Conservation (phyloP, 92 coral and sea anemone genomes). For the Umimayanthus chanpuru region DNA sequence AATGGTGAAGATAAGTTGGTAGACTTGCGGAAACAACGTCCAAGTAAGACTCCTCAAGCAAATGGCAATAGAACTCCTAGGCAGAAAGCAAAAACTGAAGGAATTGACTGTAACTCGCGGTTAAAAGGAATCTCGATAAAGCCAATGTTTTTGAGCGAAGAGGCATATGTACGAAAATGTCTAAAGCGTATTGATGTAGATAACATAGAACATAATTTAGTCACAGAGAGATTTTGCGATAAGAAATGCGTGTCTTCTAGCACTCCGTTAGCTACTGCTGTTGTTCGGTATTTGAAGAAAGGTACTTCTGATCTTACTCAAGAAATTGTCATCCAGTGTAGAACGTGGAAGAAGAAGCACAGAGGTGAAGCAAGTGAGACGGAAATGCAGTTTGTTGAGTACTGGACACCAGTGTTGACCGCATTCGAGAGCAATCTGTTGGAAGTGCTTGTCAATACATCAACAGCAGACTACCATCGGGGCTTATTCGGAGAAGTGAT, state of each 20-base stretch:
- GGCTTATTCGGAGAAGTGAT: slow-evolving; percentile 52
- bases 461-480: slow-evolving; percentile 38
- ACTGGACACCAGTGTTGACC: slow-evolving; percentile 67
- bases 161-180: slow-evolving; percentile 51
- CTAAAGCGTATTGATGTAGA: slow-evolving; percentile 47
- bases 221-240: slow-evolving; percentile 52
- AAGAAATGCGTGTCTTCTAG: slow-evolving; percentile 57
- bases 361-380: slow-evolving; percentile 7
- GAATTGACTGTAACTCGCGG: not conserved
- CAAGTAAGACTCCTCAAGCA: not conserved
- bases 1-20: not conserved
- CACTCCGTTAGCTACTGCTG: slow-evolving; percentile 63
- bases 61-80: not conserved
- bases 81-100: not conserved
- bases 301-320: slow-evolving; percentile 56
- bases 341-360: slow-evolving; percentile 30
- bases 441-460: slow-evolving; percentile 47
- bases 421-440: slow-evolving; percentile 69
- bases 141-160: slow-evolving; percentile 50
- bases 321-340: slow-evolving; percentile 44
- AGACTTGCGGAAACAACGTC: not conserved
- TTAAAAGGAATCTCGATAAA: slow-evolving; percentile 47
- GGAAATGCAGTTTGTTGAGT: slow-evolving; percentile 23
- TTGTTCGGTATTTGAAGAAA: slow-evolving; percentile 51
- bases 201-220: slow-evolving; percentile 41